Evolutionary conservation across 2,888 invertebrate genomes (phyloP).

Genomic region (Drosophila niveifrons): DNA sequence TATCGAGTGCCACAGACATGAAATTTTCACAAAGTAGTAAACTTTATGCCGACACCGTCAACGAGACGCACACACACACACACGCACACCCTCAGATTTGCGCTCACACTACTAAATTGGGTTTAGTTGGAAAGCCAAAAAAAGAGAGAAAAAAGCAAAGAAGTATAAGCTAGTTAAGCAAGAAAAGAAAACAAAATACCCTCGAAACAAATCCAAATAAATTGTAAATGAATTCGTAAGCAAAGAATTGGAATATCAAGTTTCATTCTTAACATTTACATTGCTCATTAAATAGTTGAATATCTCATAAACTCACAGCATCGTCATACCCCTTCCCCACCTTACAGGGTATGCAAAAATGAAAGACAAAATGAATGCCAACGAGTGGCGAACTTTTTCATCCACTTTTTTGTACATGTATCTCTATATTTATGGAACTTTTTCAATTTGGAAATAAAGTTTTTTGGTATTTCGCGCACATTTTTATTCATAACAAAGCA

Average conservation of each 20-base stretch:
- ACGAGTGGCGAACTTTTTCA: conserved; percentile 66
- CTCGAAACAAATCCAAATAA: background rate
- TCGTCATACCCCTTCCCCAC: background rate
- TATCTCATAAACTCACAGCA: background rate
- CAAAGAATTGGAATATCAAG: background rate
- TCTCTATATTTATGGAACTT: conserved; percentile 79
- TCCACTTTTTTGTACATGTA: conserved; percentile 52
- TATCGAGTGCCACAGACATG: conserved; percentile 78
- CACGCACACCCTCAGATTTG: conserved; percentile 19
- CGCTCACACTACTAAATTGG: conserved; percentile 50
- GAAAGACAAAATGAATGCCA: conserved; percentile 35
- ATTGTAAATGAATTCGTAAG: background rate
- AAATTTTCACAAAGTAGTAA: conserved; percentile 77
- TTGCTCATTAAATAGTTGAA: background rate
- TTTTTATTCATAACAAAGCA: conserved; percentile 79
- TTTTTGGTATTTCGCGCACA: conserved; percentile 69
- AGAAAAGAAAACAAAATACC: background rate
- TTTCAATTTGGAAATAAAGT: conserved; percentile 80
- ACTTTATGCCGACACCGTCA: conserved; percentile 70
- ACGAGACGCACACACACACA: conserved; percentile 29
- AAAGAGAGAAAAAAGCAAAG: conserved; percentile 7
- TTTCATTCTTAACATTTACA: no score
- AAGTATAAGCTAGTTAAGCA: background rate
- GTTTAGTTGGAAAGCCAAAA: conserved; percentile 67
- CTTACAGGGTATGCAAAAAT: conserved; percentile 19